These are phyloP conservation scores for Tinea semifulvella DNA, from an alignment of 2,888 invertebrate species.

Conservation along the genomic window DNA sequence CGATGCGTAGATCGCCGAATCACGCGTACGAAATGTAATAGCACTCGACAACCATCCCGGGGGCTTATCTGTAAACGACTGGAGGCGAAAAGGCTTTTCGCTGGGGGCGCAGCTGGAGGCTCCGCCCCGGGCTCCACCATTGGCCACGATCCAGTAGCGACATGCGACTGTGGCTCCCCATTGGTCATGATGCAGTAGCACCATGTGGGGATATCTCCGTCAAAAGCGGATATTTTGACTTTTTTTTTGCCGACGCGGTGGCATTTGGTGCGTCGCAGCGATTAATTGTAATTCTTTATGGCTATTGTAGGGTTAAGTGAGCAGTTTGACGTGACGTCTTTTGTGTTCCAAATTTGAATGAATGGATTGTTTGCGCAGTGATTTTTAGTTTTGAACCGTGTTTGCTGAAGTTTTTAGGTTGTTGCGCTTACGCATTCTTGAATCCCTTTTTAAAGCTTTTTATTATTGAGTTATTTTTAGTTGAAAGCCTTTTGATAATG, in stretches of 20 bases:
- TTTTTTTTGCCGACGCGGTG: constrained; percentile 49
- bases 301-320: constrained; percentile 63
- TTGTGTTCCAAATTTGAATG: constrained; percentile 43
- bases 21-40: constrained; percentile 58
- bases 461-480: no score
- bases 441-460: not conserved
- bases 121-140: constrained; percentile 58
- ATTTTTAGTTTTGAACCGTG: constrained; percentile 2
- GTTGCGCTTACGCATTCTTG: constrained; percentile 35
- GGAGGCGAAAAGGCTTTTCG: constrained; percentile 64
- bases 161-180: constrained; percentile 39
- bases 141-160: constrained; percentile 51
- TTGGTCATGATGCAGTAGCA: constrained; percentile 37
- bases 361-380: constrained; percentile 28
- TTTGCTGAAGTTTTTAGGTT: constrained; percentile 6
- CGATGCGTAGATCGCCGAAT: constrained; percentile 52
- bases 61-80: constrained; percentile 67
- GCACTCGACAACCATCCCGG: constrained; percentile 61
- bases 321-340: constrained; percentile 33
- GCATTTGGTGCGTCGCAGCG: constrained; percentile 53
- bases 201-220: constrained; percentile 41
- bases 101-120: constrained; percentile 60
- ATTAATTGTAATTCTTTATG: constrained; percentile 65
- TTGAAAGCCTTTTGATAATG: no score
- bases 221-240: constrained; percentile 56